These are phyloP conservation scores for Nymphalis io DNA, from an alignment of 1,140 invertebrate species.

Conservation along the genomic window DNA sequence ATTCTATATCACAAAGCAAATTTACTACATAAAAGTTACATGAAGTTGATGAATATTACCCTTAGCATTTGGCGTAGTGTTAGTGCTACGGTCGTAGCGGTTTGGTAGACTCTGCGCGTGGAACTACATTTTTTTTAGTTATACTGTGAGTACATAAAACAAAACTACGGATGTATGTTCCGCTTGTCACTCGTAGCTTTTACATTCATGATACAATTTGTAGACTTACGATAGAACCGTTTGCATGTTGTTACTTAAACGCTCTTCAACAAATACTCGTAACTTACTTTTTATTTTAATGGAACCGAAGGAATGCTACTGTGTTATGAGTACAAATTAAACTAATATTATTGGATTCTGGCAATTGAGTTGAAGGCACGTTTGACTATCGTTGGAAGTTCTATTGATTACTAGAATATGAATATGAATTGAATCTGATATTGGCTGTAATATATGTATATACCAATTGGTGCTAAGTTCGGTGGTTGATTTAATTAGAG, in stretches of 20 bases:
- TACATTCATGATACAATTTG: slow-evolving; percentile 3
- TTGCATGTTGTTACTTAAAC: background rate
- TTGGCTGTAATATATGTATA: too few relatives aligned
- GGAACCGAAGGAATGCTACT: background rate
- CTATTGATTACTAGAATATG: too few relatives aligned
- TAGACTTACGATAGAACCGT: background rate
- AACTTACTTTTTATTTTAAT: background rate
- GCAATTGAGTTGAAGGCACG: too few relatives aligned
- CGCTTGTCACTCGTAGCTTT: slow-evolving; percentile 2
- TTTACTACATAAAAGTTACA: too few relatives aligned
- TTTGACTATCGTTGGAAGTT: too few relatives aligned
- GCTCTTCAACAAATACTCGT: background rate
- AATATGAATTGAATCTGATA: too few relatives aligned
- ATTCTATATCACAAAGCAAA: too few relatives aligned
- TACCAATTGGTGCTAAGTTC: too few relatives aligned
- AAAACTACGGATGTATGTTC: slow-evolving; percentile 7
- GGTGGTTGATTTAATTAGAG: too few relatives aligned
- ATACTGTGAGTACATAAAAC: background rate
- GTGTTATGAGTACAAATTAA: background rate
- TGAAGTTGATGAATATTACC: background rate
- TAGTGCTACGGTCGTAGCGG: slow-evolving; percentile 7
- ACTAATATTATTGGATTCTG: too few relatives aligned
- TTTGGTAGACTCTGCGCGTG: background rate
- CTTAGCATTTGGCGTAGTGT: background rate
- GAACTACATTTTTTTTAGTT: background rate